phyloP scores from a whole-genome alignment of 2,888 invertebrate species.

The Noctua comes region DNA sequence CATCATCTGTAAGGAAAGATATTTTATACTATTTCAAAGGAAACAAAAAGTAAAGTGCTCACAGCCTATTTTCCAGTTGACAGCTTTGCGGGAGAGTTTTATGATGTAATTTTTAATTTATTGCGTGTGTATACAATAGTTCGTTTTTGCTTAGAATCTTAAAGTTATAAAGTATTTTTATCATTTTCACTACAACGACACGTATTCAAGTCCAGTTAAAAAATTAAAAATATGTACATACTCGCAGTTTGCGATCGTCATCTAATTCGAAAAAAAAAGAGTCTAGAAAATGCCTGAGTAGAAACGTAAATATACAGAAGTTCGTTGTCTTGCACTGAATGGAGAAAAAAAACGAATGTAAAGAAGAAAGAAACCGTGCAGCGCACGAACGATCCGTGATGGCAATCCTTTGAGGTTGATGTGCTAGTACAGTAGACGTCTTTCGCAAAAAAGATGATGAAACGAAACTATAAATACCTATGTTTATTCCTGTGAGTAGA shows the following conservation, averaged over 20 bases:
- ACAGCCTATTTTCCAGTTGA: background rate
- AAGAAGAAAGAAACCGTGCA: background rate
- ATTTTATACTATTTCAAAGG: background rate
- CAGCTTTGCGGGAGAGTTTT: background rate
- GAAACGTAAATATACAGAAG: background rate
- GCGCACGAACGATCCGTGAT: background rate
- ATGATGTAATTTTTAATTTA: background rate
- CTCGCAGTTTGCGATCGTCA: background rate
- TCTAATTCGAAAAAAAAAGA: background rate
- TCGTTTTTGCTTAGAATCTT: too few relatives aligned
- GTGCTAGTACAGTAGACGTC: background rate
- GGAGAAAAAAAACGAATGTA: background rate
- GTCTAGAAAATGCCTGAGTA: background rate
- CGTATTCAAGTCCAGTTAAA: too few relatives aligned
- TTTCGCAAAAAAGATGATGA: too few relatives aligned
- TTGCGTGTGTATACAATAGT: background rate
- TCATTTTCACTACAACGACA: too few relatives aligned
- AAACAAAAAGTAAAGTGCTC: background rate
- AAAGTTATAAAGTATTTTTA: too few relatives aligned
- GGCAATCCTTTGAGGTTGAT: background rate
- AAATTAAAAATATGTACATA: too few relatives aligned
- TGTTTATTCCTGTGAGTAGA: background rate
- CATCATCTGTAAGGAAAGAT: background rate
- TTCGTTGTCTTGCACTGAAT: background rate
- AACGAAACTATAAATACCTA: background rate